A percentile compares a stretch with the other conserved stretches of the same genome.
phyloP scores from a whole-genome alignment of 2,888 invertebrate genomes.

The Rhogogaster chlorosoma region DNA sequence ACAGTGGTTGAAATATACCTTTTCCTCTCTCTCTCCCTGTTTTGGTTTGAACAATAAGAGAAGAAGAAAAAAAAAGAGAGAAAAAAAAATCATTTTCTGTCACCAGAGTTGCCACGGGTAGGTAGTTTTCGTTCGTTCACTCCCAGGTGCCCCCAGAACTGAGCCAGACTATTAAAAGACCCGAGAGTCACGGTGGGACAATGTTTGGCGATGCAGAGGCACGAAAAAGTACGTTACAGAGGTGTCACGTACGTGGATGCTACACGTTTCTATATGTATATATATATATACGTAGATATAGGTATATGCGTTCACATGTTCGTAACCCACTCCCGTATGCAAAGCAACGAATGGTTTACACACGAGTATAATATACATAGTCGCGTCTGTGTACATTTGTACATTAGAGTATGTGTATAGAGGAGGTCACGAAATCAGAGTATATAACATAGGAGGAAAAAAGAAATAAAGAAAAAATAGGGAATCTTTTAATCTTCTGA shows the following conservation, averaged over 20 bases:
- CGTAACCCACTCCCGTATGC: not conserved
- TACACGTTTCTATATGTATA: not conserved
- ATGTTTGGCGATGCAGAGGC: constrained; percentile 9
- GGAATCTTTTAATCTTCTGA: not conserved
- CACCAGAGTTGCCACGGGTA: not conserved
- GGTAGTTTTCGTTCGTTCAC: not conserved
- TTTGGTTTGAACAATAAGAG: not conserved
- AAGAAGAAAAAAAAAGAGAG: not conserved
- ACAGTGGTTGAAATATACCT: not conserved
- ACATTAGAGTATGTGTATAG: not conserved
- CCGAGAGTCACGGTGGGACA: not conserved
- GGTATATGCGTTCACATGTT: not conserved
- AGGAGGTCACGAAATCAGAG: not conserved
- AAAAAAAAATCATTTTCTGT: constrained; percentile 9
- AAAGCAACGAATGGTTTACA: not conserved
- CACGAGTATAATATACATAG: not conserved
- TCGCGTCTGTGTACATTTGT: not conserved
- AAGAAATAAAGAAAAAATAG: not conserved
- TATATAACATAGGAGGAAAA: not conserved
- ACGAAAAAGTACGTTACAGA: not conserved
- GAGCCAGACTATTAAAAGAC: constrained; percentile 4
- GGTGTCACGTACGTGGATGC: not conserved
- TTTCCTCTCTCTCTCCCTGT: not conserved
- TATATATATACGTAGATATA: not conserved
- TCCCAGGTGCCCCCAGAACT: constrained; percentile 3